These are phyloP conservation scores for Takifugu rubripes DNA, from an alignment of 2,797 vertebrate species.

Conservation along the genomic window DNA sequence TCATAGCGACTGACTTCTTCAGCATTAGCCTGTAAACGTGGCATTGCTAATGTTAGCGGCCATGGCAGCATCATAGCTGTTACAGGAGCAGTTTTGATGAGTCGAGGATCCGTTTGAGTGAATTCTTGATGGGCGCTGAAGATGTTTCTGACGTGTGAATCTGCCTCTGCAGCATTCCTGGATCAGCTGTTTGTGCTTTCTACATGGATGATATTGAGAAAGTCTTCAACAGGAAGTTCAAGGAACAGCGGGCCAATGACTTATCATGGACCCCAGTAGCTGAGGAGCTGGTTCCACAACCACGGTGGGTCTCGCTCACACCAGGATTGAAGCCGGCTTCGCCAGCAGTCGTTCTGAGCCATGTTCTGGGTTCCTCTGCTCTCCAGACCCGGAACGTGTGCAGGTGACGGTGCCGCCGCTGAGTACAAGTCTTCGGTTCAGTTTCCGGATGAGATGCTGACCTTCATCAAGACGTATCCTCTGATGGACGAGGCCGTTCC, in stretches of 20 bases:
- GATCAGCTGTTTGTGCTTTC: constrained; percentile 91
- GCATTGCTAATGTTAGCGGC: no score
- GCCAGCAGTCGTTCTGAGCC: not conserved
- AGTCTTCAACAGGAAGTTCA: constrained; percentile 89
- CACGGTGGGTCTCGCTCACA: constrained; percentile 73
- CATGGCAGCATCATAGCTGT: no score
- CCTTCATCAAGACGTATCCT: constrained; percentile 92
- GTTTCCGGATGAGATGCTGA: constrained; percentile 89
- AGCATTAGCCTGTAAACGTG: no score
- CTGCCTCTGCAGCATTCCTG: constrained; percentile 81
- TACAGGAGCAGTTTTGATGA: no score
- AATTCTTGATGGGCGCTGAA: not conserved
- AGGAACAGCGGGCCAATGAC: constrained; percentile 90
- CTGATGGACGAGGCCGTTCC: constrained; percentile 91
- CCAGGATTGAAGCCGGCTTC: not conserved
- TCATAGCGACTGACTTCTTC: no score
- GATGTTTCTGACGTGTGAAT: no score
- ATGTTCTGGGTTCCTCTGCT: not conserved
- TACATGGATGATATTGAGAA: constrained; percentile 95
- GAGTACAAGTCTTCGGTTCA: constrained; percentile 86
- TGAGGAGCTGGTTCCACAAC: constrained; percentile 89
- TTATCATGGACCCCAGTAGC: constrained; percentile 91
- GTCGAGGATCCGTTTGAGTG: no score
- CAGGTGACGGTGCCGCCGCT: constrained; percentile 84
- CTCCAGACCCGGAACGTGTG: constrained; percentile 89